These are phyloP conservation scores for Drosophila arizonae DNA, from an alignment of 1,140 invertebrate genomes.

Conservation along the genomic window DNA sequence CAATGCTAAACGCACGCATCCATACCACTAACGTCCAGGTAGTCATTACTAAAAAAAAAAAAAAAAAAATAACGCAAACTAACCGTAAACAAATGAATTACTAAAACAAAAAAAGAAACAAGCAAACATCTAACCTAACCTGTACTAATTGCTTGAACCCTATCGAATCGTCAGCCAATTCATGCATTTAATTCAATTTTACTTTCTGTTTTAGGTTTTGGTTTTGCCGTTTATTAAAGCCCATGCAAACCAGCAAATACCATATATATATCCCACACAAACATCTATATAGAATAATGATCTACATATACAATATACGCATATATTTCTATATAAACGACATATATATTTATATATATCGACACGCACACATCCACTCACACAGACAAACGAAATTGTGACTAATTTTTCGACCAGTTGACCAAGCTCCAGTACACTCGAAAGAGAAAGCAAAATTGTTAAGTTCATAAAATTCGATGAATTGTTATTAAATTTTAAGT, in stretches of 20 bases:
- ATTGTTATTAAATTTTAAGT: slow-evolving; percentile 74
- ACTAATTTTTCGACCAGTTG: slow-evolving; percentile 27
- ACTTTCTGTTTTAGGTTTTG: slow-evolving; percentile 64
- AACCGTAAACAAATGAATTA: slow-evolving; percentile 11
- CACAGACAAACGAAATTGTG: slow-evolving; percentile 9
- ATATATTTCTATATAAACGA: slow-evolving; percentile 11
- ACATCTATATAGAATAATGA: slow-evolving; percentile 20
- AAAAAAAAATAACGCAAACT: neutral
- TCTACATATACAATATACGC: slow-evolving; percentile 12
- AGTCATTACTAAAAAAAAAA: slow-evolving; percentile 25
- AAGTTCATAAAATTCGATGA: slow-evolving; percentile 33
- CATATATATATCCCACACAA: slow-evolving; percentile 28
- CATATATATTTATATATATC: slow-evolving; percentile 19
- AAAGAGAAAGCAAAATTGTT: slow-evolving; percentile 39
- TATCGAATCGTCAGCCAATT: slow-evolving; percentile 17
- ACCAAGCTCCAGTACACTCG: neutral
- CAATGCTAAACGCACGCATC: slow-evolving; percentile 29
- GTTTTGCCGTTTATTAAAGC: slow-evolving; percentile 64
- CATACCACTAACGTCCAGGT: slow-evolving; percentile 34
- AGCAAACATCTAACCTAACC: neutral
- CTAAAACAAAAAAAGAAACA: slow-evolving; percentile 9
- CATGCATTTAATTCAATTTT: slow-evolving; percentile 44
- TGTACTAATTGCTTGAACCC: slow-evolving; percentile 28
- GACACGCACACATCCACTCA: slow-evolving; percentile 31
- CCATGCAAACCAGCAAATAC: slow-evolving; percentile 43